These are phyloP conservation scores for Vidua chalybeata DNA, from an alignment of 2,113 vertebrate species.

Conservation along the genomic window DNA sequence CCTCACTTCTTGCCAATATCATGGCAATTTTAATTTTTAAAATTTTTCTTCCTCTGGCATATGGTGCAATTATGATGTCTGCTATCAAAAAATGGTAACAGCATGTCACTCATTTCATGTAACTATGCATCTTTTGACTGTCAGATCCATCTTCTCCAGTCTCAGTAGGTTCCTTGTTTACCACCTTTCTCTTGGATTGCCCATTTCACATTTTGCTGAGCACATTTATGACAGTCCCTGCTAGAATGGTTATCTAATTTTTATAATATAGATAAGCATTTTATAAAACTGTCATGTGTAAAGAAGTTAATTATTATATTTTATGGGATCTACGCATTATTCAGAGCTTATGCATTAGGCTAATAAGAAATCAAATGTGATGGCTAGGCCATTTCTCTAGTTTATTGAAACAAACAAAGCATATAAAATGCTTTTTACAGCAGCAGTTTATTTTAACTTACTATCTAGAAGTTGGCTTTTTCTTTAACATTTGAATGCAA, in stretches of 20 bases:
- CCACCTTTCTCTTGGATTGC: neutral
- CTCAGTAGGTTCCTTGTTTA: neutral
- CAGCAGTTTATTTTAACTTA: neutral
- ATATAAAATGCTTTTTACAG: neutral
- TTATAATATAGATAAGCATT: neutral
- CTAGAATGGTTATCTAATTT: neutral
- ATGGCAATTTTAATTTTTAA: neutral
- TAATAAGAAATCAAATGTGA: neutral
- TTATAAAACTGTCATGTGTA: neutral
- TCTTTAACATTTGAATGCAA: neutral
- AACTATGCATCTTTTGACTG: neutral
- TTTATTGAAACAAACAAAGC: neutral
- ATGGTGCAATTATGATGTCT: neutral
- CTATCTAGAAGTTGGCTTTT: rapidly evolving
- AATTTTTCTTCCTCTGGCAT: neutral
- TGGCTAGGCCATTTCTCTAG: neutral
- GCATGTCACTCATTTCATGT: neutral
- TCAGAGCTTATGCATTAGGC: neutral
- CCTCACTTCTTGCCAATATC: neutral
- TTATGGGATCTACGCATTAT: neutral
- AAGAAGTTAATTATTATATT: neutral
- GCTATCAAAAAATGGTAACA: neutral
- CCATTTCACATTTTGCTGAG: neutral
- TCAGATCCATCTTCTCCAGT: neutral
- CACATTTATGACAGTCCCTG: neutral